Percentiles rank a stretch among this genome's conserved stretches.
Evolutionary conservation across 2,888 invertebrate species (phyloP).

Genomic region (Apamea crenata): DNA sequence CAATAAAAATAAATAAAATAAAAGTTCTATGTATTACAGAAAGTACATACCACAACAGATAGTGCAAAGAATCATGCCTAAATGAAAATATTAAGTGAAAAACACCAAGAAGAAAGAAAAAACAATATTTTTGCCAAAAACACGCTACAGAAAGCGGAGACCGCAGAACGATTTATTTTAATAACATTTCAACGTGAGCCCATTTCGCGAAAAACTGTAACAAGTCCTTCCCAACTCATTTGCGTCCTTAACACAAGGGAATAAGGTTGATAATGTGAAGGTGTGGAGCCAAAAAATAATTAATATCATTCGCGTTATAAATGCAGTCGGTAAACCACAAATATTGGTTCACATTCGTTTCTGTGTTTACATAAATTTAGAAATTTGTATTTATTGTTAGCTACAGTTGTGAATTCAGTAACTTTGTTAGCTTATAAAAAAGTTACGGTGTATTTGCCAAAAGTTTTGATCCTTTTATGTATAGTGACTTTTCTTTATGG

Average conservation of each 20-base stretch:
- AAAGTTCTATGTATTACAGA: background rate
- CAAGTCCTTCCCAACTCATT: constrained; percentile 29
- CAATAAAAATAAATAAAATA: too few relatives aligned
- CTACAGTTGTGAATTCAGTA: background rate
- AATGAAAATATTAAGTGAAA: constrained; percentile 28
- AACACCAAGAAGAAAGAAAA: constrained; percentile 11
- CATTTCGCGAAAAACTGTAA: constrained; percentile 45
- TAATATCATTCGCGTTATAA: constrained; percentile 61
- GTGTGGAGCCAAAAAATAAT: constrained; percentile 53
- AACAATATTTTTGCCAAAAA: constrained; percentile 46
- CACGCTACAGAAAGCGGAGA: constrained; percentile 44
- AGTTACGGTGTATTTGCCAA: background rate
- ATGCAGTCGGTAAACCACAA: constrained; percentile 66
- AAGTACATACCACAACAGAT: background rate
- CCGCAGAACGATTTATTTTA: constrained; percentile 68
- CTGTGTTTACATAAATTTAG: constrained; percentile 53
- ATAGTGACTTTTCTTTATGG: too few relatives aligned
- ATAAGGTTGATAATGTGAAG: constrained; percentile 36
- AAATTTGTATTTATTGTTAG: constrained; percentile 47
- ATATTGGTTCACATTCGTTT: constrained; percentile 63
- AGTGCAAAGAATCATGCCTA: background rate
- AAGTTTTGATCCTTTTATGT: background rate
- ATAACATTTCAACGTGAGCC: constrained; percentile 61
- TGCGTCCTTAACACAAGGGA: constrained; percentile 9
- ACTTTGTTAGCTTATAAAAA: background rate